These are phyloP conservation scores for Nipponacmea schrenckii DNA, from an alignment of 2,888 invertebrate genomes.

Conservation along the genomic window DNA sequence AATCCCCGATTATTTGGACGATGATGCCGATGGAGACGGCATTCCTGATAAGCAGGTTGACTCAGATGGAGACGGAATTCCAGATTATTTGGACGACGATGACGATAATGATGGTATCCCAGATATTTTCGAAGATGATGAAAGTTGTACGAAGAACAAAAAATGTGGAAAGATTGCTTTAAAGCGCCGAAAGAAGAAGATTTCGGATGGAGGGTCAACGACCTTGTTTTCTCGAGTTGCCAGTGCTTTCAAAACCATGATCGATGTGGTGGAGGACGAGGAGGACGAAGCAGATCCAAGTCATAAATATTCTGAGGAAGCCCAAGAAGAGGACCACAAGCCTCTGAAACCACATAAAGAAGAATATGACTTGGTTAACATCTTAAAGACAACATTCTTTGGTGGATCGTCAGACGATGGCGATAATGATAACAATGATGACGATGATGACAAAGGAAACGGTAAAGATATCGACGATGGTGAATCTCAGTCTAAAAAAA, in stretches of 20 bases:
- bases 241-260: slow-evolving; percentile 42
- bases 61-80: slow-evolving; percentile 62
- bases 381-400: slow-evolving; percentile 16
- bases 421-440: slow-evolving; percentile 37
- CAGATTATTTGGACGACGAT: slow-evolving; percentile 54
- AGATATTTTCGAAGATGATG: slow-evolving; percentile 53
- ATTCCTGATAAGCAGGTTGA: slow-evolving; percentile 52
- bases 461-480: slow-evolving; percentile 31
- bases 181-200: slow-evolving; percentile 25
- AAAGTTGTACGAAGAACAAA: slow-evolving; percentile 25
- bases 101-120: slow-evolving; percentile 64
- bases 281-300: slow-evolving; percentile 28
- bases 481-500: slow-evolving; percentile 26
- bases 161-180: slow-evolving; percentile 21
- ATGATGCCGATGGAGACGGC: slow-evolving; percentile 56
- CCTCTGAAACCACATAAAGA: slow-evolving; percentile 19
- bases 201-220: slow-evolving; percentile 14
- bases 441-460: slow-evolving; percentile 37
- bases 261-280: slow-evolving; percentile 25
- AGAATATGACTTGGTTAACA: slow-evolving; percentile 13
- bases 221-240: slow-evolving; percentile 42
- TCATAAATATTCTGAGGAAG: slow-evolving; percentile 27
- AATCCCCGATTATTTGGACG: slow-evolving; percentile 53
- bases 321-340: slow-evolving; percentile 5
- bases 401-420: slow-evolving; percentile 25